These are phyloP conservation scores for Andinoacara biseriatus DNA, from an alignment of 2,113 vertebrate genomes.

Conservation along the genomic window DNA sequence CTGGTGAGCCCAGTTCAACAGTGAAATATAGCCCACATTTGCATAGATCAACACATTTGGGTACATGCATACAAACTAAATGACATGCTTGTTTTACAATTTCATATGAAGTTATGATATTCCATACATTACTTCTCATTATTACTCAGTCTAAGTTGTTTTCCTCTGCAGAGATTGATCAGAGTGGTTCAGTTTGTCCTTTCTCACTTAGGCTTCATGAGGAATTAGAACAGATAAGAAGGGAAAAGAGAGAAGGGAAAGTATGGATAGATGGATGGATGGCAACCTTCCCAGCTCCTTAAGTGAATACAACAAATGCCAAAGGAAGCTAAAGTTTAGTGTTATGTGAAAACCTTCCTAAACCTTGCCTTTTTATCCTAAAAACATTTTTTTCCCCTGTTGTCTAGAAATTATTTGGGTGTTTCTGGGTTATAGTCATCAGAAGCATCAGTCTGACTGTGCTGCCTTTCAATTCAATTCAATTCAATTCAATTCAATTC, in stretches of 20 bases:
- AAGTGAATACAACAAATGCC: too few species aligned
- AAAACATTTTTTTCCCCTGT: too few species aligned
- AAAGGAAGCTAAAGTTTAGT: too few species aligned
- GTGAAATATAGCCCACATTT: slow-evolving; percentile 54
- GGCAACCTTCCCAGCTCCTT: too few species aligned
- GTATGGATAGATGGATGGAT: too few species aligned
- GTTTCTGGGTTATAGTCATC: too few species aligned
- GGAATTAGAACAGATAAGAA: neutral
- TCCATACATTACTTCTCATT: neutral
- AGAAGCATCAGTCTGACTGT: too few species aligned
- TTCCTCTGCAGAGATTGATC: neutral
- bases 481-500: too few species aligned
- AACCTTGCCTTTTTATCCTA: too few species aligned
- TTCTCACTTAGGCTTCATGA: neutral
- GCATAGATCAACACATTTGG: slow-evolving; percentile 27
- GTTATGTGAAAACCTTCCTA: too few species aligned
- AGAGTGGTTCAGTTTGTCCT: neutral
- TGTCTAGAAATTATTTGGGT: too few species aligned
- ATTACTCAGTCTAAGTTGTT: neutral
- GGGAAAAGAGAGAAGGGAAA: neutral
- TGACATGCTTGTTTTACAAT: neutral
- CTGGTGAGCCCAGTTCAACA: slow-evolving; percentile 54
- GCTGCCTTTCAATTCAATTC: too few species aligned
- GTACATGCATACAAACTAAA: neutral
- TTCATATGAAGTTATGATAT: neutral